A percentile compares a stretch with the other conserved stretches of the same genome.
Conservation (phyloP, 2,797 vertebrate genomes). For the Pangasius djambal region DNA sequence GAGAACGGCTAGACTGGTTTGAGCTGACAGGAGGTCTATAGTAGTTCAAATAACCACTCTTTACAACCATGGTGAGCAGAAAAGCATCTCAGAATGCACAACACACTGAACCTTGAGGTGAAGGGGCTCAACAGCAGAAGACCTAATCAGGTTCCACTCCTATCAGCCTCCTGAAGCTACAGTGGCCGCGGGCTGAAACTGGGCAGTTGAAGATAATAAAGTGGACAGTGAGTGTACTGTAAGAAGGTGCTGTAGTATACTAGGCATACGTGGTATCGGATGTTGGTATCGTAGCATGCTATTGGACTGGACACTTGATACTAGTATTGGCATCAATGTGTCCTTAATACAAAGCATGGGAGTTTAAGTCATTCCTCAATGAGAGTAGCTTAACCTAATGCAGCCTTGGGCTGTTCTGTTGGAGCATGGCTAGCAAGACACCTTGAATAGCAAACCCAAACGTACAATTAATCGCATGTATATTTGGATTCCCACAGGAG, state of each 20-base stretch:
- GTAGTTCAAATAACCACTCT: background rate
- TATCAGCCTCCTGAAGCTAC: background rate
- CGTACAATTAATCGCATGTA: constrained; percentile 27
- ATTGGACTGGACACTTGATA: background rate
- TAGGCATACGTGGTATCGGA: background rate
- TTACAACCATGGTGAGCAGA: background rate
- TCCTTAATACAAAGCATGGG: background rate
- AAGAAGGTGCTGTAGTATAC: background rate
- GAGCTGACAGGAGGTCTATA: background rate
- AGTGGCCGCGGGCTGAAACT: background rate
- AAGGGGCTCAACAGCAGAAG: too few relatives aligned
- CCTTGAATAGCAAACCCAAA: constrained; percentile 1
- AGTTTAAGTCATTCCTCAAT: background rate
- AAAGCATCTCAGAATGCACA: too few relatives aligned
- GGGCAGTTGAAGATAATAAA: background rate
- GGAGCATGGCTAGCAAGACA: too few relatives aligned
- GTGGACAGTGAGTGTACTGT: background rate
- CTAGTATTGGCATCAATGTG: background rate
- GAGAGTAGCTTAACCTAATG: background rate
- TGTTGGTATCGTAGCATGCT: background rate
- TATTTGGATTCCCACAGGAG: constrained; percentile 72
- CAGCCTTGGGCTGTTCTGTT: too few relatives aligned
- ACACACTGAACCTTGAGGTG: too few relatives aligned
- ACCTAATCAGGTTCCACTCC: too few relatives aligned
- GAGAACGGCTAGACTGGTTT: background rate